Evolutionary conservation across 2,888 invertebrate species (phyloP), one percentile per base, ranked within the genome.

Genomic region (Drosophila incognita): DNA sequence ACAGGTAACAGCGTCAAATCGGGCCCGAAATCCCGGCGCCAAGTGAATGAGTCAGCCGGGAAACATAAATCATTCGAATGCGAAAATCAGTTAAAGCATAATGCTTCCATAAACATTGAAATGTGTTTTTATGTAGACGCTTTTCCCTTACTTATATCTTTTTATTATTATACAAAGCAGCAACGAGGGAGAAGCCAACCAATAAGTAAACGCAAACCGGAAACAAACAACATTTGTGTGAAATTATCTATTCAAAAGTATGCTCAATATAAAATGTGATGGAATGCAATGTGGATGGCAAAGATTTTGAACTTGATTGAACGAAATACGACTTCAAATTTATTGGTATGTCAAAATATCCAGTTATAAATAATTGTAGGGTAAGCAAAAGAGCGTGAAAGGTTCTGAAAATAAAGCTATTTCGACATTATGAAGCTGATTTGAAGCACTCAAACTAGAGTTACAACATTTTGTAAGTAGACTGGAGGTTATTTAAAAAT

Each of bases 61-160:
- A 74, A 75, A 80, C 80, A 90, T 87, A 88, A 88, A 87, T 87
- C 87, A 87, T 86, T 81, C 66, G 78, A 88, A 88, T 83, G 79
- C 67, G 78, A 75, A 89, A 90, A 88, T 83, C 86, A 88, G 88
- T 90, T 87, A 88, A 88, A 85, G 79, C 83, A 81, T 81, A 82
- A 82, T 76, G 74, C 75, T 62, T 56, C 59, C 74, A 71, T 74
- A 81, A 83, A 76, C 58, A 71, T 40, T 67, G 57, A 75, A 72
- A 79, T 65, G 38, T 64, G 61, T 65, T 48, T 46, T 63, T 56
- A 29, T 58, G 46, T 13, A 27, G 31, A 42, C 10, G 35, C 13
- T 33, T 33, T 51, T 13, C 6, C 11, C 15, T 18, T 35, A 21
- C 15, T 7, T 46, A 18, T 38, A 38, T 49, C 7, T 18, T n/a